Evolutionary conservation across 2,797 vertebrate species (phyloP).

Genomic region (Brachyrhaphis roseni): DNA sequence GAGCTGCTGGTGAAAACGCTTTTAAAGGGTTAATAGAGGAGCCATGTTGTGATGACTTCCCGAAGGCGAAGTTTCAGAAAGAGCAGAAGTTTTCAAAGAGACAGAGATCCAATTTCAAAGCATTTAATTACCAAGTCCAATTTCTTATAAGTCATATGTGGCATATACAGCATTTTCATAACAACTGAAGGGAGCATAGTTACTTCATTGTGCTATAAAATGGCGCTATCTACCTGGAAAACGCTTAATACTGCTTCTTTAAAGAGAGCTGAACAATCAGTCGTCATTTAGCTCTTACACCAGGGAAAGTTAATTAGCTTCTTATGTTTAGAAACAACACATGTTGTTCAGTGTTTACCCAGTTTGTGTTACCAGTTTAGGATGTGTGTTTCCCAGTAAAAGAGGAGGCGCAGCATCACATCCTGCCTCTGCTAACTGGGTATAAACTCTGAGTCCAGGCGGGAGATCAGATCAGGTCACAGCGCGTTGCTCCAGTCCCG

Average conservation of each 20-base stretch:
- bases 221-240: too few relatives aligned
- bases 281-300: neutral
- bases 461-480: conserved; percentile 29
- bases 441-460: conserved; percentile 58
- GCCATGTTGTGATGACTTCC: too few relatives aligned
- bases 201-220: too few relatives aligned
- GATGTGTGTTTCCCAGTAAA: neutral
- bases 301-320: neutral
- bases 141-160: too few relatives aligned
- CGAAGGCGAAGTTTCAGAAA: too few relatives aligned
- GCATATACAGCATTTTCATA: too few relatives aligned
- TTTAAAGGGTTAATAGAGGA: too few relatives aligned
- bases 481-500: conserved; percentile 23
- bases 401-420: conserved; percentile 58
- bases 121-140: too few relatives aligned
- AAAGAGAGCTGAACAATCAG: neutral
- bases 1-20: too few relatives aligned
- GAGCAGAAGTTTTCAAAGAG: too few relatives aligned
- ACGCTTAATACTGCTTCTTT: neutral
- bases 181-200: too few relatives aligned
- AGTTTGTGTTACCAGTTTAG: neutral
- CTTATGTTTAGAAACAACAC: neutral
- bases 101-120: too few relatives aligned
- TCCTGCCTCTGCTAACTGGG: conserved; percentile 60
- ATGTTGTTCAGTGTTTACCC: neutral